Evolutionary conservation across 2,888 invertebrate genomes (phyloP), one percentile per base, ranked within the genome.

Genomic region (Noctua pronuba): DNA sequence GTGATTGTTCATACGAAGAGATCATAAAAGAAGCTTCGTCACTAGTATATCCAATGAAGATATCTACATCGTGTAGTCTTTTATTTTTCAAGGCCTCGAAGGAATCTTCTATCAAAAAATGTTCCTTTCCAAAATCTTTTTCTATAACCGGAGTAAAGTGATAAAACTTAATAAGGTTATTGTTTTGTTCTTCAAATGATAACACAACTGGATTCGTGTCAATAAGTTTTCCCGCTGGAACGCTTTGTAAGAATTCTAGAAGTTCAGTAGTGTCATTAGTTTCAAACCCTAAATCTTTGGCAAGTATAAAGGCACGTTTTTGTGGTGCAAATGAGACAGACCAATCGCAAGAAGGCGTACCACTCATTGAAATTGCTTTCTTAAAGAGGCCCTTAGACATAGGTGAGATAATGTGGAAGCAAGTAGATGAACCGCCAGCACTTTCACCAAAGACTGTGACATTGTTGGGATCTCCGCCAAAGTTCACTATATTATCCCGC

Each of bases 31-130:
- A 49, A 0, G 97, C 97, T 94, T 98, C 98, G 74, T 98, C 97
- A 2, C 97, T 97, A 24, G 98, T 98, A 18, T 98, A 91, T 3
- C 98, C 98, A 38, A 97, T 96, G 90, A 98, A 97, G 92, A 98
- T 96, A 0, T 98, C 98, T 1, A 97, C 96, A 62, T 93, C 87
- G 70, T 93, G 92, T 7, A 97, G 90, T 21, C 92, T 94, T 44
- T 97, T 97, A 44, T 94, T 93, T 88, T 90, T 93, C 44, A 93
- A 79, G 49, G 87, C 71, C 35, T 90, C 85, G 7, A 87, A 71
- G 3, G 91, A 91, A 35, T 89, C 81, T 80, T 92, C 91, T 1
- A 89, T 90, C n/a, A 94, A 35, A 66, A 94, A 94, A 62, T 91
- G 88, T 5, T 91, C 89, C 67, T 88, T 80, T 0, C 93, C 93